Base-by-base conservation (phyloP, 2,113 vertebrate species). In the Columbina picui region DNA sequence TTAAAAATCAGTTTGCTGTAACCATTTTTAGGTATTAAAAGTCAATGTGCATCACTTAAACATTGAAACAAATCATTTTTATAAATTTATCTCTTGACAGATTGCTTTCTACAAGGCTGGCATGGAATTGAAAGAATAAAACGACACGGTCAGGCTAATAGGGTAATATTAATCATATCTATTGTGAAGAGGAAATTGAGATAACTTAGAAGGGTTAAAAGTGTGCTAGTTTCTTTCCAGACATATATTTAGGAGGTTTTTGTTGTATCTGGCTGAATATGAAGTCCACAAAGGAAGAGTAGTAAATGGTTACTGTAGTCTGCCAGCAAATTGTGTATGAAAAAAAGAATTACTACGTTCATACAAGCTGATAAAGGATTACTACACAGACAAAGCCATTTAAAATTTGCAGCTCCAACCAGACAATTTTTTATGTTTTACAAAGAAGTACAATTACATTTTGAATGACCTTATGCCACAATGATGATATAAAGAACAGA, bases 401-500 rank as follows among this genome's bases (percentile, higher is more conserved):
- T 96, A 80, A 80, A 96, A 96, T 97, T 92, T 97, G 84, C 89
- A 96, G 64, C 80, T 94, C 84, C 75, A 93, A 87, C 90, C 77
- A 93, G 94, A 38, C 69, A 89, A 88, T 96, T 96, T 91, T 91
- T 97, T 96, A 87, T 84, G 89, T 90, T 98, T 97, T 96, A 71
- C 84, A 96, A 91, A 94, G 82, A 94, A 96, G 90, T 93, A 81
- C 87, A 96, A 96, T 96, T 96, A 84, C 73, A 96, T 97, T 98
- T 97, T 92, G 64, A 93, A 94, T 96, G 94, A 96, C 95, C 93
- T 91, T 92, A 60, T 94, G 96, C 90, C 95, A 92, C 88, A 92
- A 67, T 90, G 94, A 95, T 96, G 96, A 96, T 96, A 98, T 97
- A 93, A 97, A 93, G 96, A 96, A 94, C 77, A 93, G 86, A 98